Evolutionary conservation across 2,113 vertebrate genomes (phyloP), one percentile per base, ranked within the genome.

Genomic region (Istiophorus platypterus): DNA sequence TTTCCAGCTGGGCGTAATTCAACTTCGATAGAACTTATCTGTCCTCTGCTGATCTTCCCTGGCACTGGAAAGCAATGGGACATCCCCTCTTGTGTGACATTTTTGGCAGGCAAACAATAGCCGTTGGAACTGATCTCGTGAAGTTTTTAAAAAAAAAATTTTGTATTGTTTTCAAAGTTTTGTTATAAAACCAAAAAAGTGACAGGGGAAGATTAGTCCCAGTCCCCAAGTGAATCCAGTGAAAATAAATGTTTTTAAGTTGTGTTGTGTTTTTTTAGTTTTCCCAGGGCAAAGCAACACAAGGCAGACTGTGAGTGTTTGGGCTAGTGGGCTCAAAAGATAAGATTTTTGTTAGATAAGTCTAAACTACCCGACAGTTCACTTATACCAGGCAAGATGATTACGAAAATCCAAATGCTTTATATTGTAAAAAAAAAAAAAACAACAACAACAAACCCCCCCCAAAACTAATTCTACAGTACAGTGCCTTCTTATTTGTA

Each of bases 1-100:
- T 78, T 86, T 91, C 87, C 84, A 90, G 81, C 80, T 86, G 87
- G 82, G 77, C 73, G 72, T 77, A 68, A 83, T 81, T 86, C 88
- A 89, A 41, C 83, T 73, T 89, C 13, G 67, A 84, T 80, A 78
- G 78, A 72, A 76, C 84, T 91, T 82, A 87, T 89, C 80, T 76
- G 68, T 34, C 78, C 66, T 85, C 65, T 7, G 56, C 70, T 85
- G 75, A 85, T 82, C 86, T 81, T 78, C 72, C 73, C 63, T 80
- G 85, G 74, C 77, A 67, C 49, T 2, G 24, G 39, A 78, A 72
- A 75, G 2, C 71, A 22, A 37, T 6, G 54, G 67, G 75, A 80
- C 83, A 77, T 80, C 67, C 42, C 69, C 37, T 84, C 81, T 82
- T 72, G 2, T 54, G 85, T 83, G 83, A 80, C 68, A 49, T 24